Evolutionary conservation across 1,140 invertebrate genomes (phyloP), one percentile per base, ranked within the genome.

Genomic region (Tetraneura akinire): DNA sequence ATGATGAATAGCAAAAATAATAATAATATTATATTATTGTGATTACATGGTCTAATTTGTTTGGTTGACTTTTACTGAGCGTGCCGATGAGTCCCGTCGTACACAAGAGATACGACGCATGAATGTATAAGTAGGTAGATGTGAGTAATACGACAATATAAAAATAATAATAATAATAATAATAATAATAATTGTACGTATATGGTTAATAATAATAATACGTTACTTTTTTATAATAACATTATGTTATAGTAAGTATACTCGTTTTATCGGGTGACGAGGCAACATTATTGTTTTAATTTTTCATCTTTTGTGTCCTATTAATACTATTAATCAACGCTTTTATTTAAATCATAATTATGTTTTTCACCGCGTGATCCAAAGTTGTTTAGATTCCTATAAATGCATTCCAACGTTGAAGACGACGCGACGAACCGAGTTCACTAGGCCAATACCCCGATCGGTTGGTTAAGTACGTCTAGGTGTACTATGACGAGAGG

Each of bases 21-120:
- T 37, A 37, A 37, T 37, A 37, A 37, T 37, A 37, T 37, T 4
- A 37, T 37, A 37, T 37, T 37, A 37, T 10, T 21, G 14, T 47
- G 55, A 26, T 78, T 78, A 62, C 74, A 78, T 60, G 74, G 74
- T 78, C 74, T 78, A 26, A 78, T 62, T 78, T 60, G 55, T 29
- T 16, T 4, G 26, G 42, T 66, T 18, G 32, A 66, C 62, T 66
- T 66, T 42, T 66, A 42, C 66, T 45, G 14, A 9, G 23, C 23
- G 26, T 21, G 23, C 23, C 9, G 60, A 32, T 32, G 60, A 14
- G 60, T 62, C 60, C 32, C 29, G 18, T 23, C 57, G 57, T 23
- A 26, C 16, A 26, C 23, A n/a, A n/a, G n/a, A n/a, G n/a, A n/a
- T n/a, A 26, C 57, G 23, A 60, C 26, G 57, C 60, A 62, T 62